phyloP scores from a whole-genome alignment of 2,888 invertebrate genomes.

The Cyaniris semiargus region DNA sequence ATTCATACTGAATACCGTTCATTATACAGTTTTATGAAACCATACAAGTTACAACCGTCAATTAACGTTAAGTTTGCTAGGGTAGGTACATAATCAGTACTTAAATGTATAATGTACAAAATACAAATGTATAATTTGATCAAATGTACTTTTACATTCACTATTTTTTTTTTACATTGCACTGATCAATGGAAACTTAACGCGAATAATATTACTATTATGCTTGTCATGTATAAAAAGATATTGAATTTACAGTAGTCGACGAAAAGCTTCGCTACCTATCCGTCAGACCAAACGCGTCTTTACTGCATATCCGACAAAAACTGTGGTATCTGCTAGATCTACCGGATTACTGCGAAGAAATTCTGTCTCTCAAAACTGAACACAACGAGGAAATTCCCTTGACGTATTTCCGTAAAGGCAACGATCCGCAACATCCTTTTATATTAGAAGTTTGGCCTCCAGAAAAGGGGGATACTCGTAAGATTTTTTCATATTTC shows the following conservation, averaged over 20 bases:
- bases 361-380: constrained; percentile 63
- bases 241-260: constrained; percentile 47
- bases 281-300: constrained; percentile 61
- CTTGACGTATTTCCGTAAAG: constrained; percentile 59
- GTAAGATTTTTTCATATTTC: constrained; percentile 22
- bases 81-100: too few relatives aligned
- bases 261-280: constrained; percentile 66
- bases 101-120: too few relatives aligned
- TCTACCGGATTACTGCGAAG: constrained; percentile 71
- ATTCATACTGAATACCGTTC: too few relatives aligned
- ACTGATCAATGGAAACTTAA: too few relatives aligned
- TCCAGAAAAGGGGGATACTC: constrained; percentile 44
- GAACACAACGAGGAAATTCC: constrained; percentile 57
- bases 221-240: not conserved
- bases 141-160: too few relatives aligned
- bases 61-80: too few relatives aligned
- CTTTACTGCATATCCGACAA: constrained; percentile 61
- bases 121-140: too few relatives aligned
- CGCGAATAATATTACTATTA: too few relatives aligned
- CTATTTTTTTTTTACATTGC: too few relatives aligned
- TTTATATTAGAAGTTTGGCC: constrained; percentile 68
- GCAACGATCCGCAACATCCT: constrained; percentile 68
- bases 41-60: too few relatives aligned
- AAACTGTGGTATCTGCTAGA: constrained; percentile 71
- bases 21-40: too few relatives aligned